phyloP scores from a whole-genome alignment of 2,113 vertebrate species.

The Nyctereutes procyonoides region DNA sequence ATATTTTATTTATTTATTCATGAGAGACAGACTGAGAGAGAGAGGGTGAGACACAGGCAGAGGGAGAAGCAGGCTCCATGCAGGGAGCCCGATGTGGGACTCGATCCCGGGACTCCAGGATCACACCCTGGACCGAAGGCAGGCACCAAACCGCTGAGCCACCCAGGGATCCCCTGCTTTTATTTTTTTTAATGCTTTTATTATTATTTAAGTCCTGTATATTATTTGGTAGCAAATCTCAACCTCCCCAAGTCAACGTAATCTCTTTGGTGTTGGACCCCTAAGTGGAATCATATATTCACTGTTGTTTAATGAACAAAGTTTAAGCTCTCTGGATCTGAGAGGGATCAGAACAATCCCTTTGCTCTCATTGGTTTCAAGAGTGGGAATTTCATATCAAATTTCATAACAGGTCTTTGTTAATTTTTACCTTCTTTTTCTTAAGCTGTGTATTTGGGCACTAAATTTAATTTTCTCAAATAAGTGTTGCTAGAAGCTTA shows the following conservation, averaged over 20 bases:
- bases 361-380: neutral
- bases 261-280: neutral
- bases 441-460: neutral
- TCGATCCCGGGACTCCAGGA: too few species aligned
- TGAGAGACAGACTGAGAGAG: too few species aligned
- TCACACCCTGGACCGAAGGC: too few species aligned
- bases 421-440: neutral
- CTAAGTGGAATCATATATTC: neutral
- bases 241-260: neutral
- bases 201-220: neutral
- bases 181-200: neutral
- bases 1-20: too few species aligned
- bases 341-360: neutral
- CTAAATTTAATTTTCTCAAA: constrained; percentile 4
- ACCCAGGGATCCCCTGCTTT: too few species aligned
- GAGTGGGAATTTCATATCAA: neutral
- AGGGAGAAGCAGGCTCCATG: too few species aligned
- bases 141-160: too few species aligned
- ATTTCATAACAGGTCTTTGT: neutral
- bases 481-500: neutral
- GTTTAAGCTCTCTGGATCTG: neutral
- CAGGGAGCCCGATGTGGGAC: too few species aligned
- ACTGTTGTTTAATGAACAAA: neutral
- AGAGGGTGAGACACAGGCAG: too few species aligned
- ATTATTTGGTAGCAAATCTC: neutral